Evolutionary conservation across 2,113 vertebrate species (phyloP), one percentile per base, ranked within the genome.

Genomic region (Cynopterus brachyotis): DNA sequence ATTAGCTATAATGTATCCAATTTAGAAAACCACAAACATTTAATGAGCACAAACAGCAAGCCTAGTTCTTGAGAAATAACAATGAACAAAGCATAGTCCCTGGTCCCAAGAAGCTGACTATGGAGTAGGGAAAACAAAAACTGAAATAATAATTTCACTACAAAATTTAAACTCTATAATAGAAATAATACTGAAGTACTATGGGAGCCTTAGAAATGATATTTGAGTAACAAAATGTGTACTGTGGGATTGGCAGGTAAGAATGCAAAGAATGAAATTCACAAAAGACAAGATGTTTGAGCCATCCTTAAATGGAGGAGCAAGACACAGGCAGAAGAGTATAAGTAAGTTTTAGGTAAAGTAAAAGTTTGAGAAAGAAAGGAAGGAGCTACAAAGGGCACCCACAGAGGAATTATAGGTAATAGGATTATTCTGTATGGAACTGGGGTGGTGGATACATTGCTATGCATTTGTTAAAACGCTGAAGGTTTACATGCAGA

Each of bases 11-110:
- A 96, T 45, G 45, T 90, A 90, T 81, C 79, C 92, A 97, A 96
- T 95, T 95, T 79, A 92, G 70, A 97, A 97, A 97, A 95, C 79
- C 62, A 97, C 95, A 96, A 95, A 96, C 83, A 83, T 83, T 95
- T 97, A 97, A 97, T 94, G 86, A 93, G 53, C 12, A 81, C 45
- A 83, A 85, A 73, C 45, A 69, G 83, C 72, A 96, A 97, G 75
- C 83, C 73, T 95, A 62, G 57, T 45, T 76, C 80, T 90, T 89
- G 75, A 97, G 79, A 97, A 97, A 87, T 55, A 82, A 82, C 57
- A 60, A 83, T 95, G 82, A 96, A 66, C 79, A 83, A 89, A 83
- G 28, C 32, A 42, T 3, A 32, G 57, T 59, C 26, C 64, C 70
- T 70, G 17, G 19, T 75, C 89, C 79, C 64, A 60, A 37, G 64